Conservation (phyloP, 1,140 invertebrate genomes). For the Pogonomyrmex californicus region DNA sequence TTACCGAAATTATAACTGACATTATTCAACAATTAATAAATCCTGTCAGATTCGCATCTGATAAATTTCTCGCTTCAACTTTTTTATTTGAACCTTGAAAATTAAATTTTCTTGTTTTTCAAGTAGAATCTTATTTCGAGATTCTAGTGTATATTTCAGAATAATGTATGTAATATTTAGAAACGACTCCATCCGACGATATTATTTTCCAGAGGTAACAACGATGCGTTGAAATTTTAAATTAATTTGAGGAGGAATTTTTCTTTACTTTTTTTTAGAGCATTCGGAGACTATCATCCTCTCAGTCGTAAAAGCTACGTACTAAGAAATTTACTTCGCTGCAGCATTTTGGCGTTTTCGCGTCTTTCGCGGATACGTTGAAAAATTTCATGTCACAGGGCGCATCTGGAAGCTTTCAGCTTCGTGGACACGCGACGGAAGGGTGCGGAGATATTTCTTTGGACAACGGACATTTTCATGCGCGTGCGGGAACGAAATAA, state of each 20-base stretch:
- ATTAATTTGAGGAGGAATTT: not conserved
- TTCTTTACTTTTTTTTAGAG: not conserved
- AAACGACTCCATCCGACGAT: not conserved
- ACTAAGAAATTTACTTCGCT: slow-evolving; percentile 38
- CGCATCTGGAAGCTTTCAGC: not conserved
- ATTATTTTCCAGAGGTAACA: not conserved
- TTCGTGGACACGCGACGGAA: not conserved
- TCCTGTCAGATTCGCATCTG: not conserved
- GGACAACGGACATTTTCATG: slow-evolving; percentile 8
- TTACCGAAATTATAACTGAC: not conserved
- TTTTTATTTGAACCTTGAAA: not conserved
- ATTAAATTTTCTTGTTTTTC: not conserved
- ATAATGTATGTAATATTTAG: too few species aligned
- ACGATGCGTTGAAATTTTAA: not conserved
- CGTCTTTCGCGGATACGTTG: slow-evolving; percentile 5
- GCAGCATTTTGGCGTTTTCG: not conserved
- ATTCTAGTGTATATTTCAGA: too few species aligned
- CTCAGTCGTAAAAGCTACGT: slow-evolving; percentile 6
- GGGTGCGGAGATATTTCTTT: not conserved
- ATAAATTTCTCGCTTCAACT: not conserved
- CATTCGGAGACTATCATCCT: not conserved
- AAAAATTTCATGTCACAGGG: slow-evolving; percentile 1
- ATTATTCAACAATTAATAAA: not conserved
- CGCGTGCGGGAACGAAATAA: slow-evolving; percentile 21
- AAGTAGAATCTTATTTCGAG: not conserved